Percentiles rank a stretch among this genome's conserved stretches.
These are phyloP conservation scores for Drosophila pullipes DNA, from an alignment of 2,888 invertebrate species.

Conservation along the genomic window DNA sequence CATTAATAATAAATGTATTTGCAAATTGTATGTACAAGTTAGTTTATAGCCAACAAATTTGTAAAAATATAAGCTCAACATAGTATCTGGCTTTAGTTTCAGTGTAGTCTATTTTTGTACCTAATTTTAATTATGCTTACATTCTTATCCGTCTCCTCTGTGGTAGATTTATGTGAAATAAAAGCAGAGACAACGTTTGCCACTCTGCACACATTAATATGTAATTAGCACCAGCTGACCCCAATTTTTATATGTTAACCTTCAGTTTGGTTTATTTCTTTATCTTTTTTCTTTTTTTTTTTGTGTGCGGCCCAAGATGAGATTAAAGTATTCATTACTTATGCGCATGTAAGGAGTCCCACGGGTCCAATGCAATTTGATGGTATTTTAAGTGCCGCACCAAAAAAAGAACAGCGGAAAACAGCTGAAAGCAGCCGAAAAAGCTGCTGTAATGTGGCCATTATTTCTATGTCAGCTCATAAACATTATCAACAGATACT, in stretches of 20 bases:
- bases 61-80: not conserved
- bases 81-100: not conserved
- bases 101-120: not conserved
- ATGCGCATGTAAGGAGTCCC: constrained; percentile 44
- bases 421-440: constrained; percentile 36
- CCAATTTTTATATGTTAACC: constrained; percentile 32
- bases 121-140: not conserved
- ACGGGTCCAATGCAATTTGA: constrained; percentile 68
- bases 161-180: not conserved
- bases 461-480: constrained; percentile 47
- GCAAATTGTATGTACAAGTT: not conserved
- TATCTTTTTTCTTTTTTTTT: not conserved
- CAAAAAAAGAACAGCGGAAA: constrained; percentile 41
- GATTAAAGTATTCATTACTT: constrained; percentile 36
- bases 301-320: not conserved
- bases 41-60: not conserved
- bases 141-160: not conserved
- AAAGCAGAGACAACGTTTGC: not conserved
- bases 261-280: constrained; percentile 1
- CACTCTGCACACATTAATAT: constrained; percentile 49
- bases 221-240: constrained; percentile 60
- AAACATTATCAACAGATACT: constrained; percentile 50
- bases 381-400: constrained; percentile 69
- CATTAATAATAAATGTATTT: not conserved
- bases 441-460: constrained; percentile 35